Evolutionary conservation across 2,888 invertebrate genomes (phyloP).

Genomic region (Catocala sponsa): DNA sequence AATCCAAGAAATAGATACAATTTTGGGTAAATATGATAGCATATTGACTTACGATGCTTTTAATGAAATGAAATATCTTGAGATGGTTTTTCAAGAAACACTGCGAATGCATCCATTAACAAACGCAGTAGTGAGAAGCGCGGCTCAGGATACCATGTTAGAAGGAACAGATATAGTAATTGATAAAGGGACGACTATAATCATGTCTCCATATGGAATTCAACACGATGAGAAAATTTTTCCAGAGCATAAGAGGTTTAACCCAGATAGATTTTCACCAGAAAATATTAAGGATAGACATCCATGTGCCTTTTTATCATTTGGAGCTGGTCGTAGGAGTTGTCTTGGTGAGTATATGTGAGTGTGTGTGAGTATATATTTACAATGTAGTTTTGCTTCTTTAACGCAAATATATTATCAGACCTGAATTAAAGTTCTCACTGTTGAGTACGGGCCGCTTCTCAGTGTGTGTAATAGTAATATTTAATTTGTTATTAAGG

Average conservation of each 20-base stretch:
- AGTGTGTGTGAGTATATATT: too few relatives aligned
- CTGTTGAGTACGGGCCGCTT: too few relatives aligned
- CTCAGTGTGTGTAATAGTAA: too few relatives aligned
- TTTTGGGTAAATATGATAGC: conserved; percentile 59
- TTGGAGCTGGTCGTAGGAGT: conserved; percentile 77
- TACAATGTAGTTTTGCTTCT: too few relatives aligned
- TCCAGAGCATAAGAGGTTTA: conserved; percentile 78
- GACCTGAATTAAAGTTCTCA: too few relatives aligned
- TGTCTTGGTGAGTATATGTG: conserved; percentile 72
- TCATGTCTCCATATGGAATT: conserved; percentile 71
- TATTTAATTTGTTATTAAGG: too few relatives aligned
- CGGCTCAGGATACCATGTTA: conserved; percentile 63
- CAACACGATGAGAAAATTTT: conserved; percentile 80
- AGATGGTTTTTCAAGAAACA: conserved; percentile 67
- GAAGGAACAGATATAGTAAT: conserved; percentile 67
- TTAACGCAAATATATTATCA: too few relatives aligned
- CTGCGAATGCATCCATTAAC: conserved; percentile 75
- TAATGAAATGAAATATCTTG: conserved; percentile 73
- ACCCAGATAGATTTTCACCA: conserved; percentile 79
- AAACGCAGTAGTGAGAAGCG: conserved; percentile 65
- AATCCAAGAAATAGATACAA: conserved; percentile 62
- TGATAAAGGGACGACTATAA: conserved; percentile 64
- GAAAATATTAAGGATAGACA: conserved; percentile 65
- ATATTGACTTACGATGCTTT: conserved; percentile 71
- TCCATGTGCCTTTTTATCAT: conserved; percentile 73